A percentile compares a stretch with the other conserved stretches of the same genome.
These are phyloP conservation scores for Phenganax stokvisi DNA, from an alignment of 92 coral and sea anemone genomes.

Conservation along the genomic window DNA sequence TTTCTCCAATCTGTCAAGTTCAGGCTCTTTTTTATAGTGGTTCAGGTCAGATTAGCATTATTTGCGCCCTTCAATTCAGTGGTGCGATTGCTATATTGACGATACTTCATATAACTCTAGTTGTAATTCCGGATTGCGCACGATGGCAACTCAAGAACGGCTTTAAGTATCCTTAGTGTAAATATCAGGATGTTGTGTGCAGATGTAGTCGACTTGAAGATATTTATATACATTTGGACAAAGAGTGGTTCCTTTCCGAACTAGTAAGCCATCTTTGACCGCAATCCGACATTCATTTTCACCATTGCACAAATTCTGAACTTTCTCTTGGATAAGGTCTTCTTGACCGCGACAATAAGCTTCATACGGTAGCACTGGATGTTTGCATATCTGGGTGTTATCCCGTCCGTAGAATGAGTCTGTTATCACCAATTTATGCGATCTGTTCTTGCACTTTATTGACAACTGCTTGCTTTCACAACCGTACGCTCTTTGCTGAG, in stretches of 20 bases:
- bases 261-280: constrained; percentile 65
- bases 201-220: constrained; percentile 75
- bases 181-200: constrained; percentile 74
- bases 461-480: constrained; percentile 35
- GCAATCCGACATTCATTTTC: constrained; percentile 74
- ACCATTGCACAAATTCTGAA: constrained; percentile 80
- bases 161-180: neutral
- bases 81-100: too few relatives aligned
- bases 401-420: constrained; percentile 87
- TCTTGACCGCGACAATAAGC: constrained; percentile 70
- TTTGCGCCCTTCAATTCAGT: too few relatives aligned
- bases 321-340: constrained; percentile 48
- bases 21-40: too few relatives aligned
- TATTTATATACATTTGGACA: constrained; percentile 86
- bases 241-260: constrained; percentile 57
- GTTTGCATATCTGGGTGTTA: constrained; percentile 69
- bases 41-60: too few relatives aligned
- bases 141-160: too few relatives aligned
- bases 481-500: constrained; percentile 29
- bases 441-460: constrained; percentile 40
- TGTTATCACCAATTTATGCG: constrained; percentile 73
- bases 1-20: too few relatives aligned
- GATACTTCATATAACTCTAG: too few relatives aligned
- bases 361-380: constrained; percentile 70
- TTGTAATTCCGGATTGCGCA: too few relatives aligned